Evolutionary conservation across 2,888 invertebrate genomes (phyloP).

Genomic region (Drosophila anceps): DNA sequence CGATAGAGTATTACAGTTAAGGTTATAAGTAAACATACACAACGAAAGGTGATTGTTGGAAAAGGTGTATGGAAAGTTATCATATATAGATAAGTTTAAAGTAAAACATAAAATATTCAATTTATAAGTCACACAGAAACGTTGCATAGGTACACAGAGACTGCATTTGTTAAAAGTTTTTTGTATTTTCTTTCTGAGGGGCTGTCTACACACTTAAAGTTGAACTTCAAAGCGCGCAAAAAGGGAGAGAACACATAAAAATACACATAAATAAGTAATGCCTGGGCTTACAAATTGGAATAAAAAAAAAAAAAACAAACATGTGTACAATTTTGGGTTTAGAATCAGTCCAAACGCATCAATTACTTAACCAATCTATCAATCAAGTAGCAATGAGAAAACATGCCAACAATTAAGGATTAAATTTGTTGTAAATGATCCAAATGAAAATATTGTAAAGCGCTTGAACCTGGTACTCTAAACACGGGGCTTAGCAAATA

Average conservation of each 20-base stretch:
- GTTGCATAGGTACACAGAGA: constrained; percentile 79
- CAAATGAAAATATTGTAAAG: constrained; percentile 40
- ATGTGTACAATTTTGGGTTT: constrained; percentile 36
- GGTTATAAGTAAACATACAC: constrained; percentile 64
- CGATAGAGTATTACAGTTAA: constrained; percentile 48
- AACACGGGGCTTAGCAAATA: constrained; percentile 33
- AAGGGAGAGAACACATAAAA: constrained; percentile 45
- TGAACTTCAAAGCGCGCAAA: constrained; percentile 5
- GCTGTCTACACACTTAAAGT: constrained; percentile 41
- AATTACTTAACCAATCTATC: constrained; percentile 58
- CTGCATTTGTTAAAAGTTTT: constrained; percentile 29
- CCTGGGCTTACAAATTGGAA: constrained; percentile 28
- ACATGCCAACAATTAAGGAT: constrained; percentile 65
- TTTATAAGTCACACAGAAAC: constrained; percentile 82
- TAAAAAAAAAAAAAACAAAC: constrained; percentile 56
- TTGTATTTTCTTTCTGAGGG: background rate
- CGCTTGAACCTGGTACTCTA: constrained; percentile 65
- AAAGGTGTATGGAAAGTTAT: constrained; percentile 65
- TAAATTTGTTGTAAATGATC: constrained; percentile 40
- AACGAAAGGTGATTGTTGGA: constrained; percentile 56
- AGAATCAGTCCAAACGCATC: constrained; percentile 74
- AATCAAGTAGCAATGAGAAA: constrained; percentile 66
- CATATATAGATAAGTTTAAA: constrained; percentile 35
- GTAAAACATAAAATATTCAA: constrained; percentile 37
- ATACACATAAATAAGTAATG: constrained; percentile 36